Percentiles rank a stretch among this genome's conserved stretches.
These are phyloP conservation scores for Tetramorium alpestre DNA, from an alignment of 1,140 invertebrate genomes.

Conservation along the genomic window DNA sequence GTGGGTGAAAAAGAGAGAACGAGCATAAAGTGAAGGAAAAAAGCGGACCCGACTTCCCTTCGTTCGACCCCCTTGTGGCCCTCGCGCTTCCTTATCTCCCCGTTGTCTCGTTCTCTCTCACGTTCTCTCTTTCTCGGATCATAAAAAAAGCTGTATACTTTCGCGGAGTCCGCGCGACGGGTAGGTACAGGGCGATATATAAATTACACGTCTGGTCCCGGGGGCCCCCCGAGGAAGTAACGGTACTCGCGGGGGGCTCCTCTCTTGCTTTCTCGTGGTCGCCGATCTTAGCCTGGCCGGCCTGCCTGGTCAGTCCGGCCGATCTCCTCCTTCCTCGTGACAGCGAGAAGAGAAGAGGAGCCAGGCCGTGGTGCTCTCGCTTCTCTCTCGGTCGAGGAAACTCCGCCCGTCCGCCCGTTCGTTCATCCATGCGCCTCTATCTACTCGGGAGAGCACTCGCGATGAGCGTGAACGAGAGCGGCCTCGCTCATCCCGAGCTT, in stretches of 20 bases:
- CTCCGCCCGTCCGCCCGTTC: conserved; percentile 47
- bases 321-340: conserved; percentile 64
- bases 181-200: conserved; percentile 78
- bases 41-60: conserved; percentile 35
- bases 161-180: conserved; percentile 60
- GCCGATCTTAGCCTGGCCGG: conserved; percentile 66
- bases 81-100: conserved; percentile 3
- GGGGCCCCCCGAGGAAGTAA: conserved; percentile 75
- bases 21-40: background rate
- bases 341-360: conserved; percentile 69
- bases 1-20: conserved; percentile 32
- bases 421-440: conserved; percentile 28
- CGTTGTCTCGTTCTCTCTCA: background rate
- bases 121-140: conserved; percentile 33
- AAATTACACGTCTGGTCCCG: conserved; percentile 80
- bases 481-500: conserved; percentile 26
- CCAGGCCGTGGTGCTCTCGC: conserved; percentile 2
- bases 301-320: conserved; percentile 15
- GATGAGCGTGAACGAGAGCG: conserved; percentile 14
- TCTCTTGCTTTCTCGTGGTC: conserved; percentile 33
- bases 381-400: conserved; percentile 59
- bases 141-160: conserved; percentile 70
- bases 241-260: conserved; percentile 68
- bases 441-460: conserved; percentile 24
- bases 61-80: background rate